Evolutionary conservation across 2,888 invertebrate genomes (phyloP).

Genomic region (Ennomos quercinarius): DNA sequence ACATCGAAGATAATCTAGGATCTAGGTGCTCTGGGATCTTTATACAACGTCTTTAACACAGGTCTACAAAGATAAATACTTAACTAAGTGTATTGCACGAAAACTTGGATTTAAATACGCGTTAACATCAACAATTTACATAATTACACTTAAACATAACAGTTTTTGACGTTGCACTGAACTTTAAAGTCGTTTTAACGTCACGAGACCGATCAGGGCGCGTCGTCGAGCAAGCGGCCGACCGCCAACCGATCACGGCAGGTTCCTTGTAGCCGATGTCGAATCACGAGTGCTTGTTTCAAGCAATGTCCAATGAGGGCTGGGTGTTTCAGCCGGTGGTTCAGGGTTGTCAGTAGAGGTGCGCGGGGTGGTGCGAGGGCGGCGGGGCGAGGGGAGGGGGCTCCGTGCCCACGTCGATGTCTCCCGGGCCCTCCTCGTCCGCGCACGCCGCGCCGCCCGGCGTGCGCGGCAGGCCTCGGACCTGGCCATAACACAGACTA

Average conservation of each 20-base stretch:
- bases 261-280: not conserved
- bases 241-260: slow-evolving; percentile 5
- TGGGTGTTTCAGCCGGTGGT: slow-evolving; percentile 4
- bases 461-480: slow-evolving; percentile 65
- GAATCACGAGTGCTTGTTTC: slow-evolving; percentile 7
- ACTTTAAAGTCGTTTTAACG: slow-evolving; percentile 13
- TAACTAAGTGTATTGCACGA: slow-evolving; percentile 84
- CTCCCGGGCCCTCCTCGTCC: slow-evolving; percentile 75
- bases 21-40: slow-evolving; percentile 55
- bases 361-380: slow-evolving; percentile 41
- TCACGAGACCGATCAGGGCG: slow-evolving; percentile 21
- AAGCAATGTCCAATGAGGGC: slow-evolving; percentile 2
- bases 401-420: slow-evolving; percentile 83
- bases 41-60: slow-evolving; percentile 73
- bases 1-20: slow-evolving; percentile 19
- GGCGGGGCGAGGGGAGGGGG: slow-evolving; percentile 66
- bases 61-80: slow-evolving; percentile 81
- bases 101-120: slow-evolving; percentile 67
- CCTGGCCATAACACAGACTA: slow-evolving; percentile 52
- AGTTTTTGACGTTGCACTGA: slow-evolving; percentile 32
- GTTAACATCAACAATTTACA: slow-evolving; percentile 74
- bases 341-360: slow-evolving; percentile 42
- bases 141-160: slow-evolving; percentile 72
- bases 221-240: slow-evolving; percentile 7
- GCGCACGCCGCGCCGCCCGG: slow-evolving; percentile 44